phyloP scores from a whole-genome alignment of 1,140 invertebrate species.

The Bradysia coprophila region DNA sequence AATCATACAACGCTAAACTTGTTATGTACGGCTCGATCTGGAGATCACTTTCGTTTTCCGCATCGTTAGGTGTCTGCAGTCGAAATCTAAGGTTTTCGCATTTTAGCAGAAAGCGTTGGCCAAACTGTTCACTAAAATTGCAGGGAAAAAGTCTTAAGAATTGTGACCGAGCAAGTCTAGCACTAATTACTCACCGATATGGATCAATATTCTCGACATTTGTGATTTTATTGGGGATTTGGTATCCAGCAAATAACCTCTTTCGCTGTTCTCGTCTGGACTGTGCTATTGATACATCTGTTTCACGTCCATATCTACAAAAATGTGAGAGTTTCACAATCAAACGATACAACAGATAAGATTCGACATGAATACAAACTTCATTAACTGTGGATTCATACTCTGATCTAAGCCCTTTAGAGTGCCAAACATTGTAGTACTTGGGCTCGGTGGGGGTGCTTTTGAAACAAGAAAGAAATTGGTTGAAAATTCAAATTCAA shows the following conservation, averaged over 20 bases:
- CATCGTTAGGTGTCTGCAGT: conserved; percentile 53
- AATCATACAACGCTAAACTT: conserved; percentile 70
- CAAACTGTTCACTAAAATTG: conserved; percentile 64
- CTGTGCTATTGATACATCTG: conserved; percentile 63
- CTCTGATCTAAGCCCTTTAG: conserved; percentile 72
- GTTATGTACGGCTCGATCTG: conserved; percentile 90
- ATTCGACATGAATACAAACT: too few species aligned
- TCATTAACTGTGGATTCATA: conserved; percentile 75
- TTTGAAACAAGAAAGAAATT: conserved; percentile 27
- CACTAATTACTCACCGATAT: conserved; percentile 23
- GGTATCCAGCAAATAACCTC: conserved; percentile 38
- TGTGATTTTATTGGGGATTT: conserved; percentile 10
- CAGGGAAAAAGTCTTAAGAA: too few species aligned
- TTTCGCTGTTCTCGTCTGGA: conserved; percentile 56
- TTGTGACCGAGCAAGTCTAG: conserved; percentile 22
- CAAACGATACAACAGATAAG: too few species aligned
- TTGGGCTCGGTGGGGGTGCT: conserved; percentile 30
- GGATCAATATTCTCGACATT: conserved; percentile 31
- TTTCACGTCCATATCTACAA: conserved; percentile 81
- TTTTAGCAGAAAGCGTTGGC: conserved; percentile 60
- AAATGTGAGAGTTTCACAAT: too few species aligned
- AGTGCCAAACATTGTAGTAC: conserved; percentile 40
- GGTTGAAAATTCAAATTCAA: not conserved
- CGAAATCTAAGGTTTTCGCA: conserved; percentile 67
- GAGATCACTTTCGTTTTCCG: conserved; percentile 24